Percentiles rank a stretch among this genome's conserved stretches.
Evolutionary conservation across 2,113 vertebrate species (phyloP).

Genomic region (Platanista minor): DNA sequence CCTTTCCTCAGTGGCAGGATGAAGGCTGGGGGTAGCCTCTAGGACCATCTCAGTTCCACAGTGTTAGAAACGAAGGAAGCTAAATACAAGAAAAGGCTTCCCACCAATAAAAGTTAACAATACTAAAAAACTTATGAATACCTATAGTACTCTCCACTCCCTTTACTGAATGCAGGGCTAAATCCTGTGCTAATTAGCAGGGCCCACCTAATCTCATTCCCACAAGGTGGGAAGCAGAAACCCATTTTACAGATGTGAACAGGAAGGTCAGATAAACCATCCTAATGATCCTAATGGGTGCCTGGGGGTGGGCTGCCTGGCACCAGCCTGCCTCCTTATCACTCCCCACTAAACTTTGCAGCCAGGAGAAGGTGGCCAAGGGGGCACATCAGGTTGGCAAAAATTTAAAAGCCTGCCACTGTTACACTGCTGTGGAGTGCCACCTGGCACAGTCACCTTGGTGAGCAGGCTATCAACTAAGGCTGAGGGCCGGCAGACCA

Average conservation of each 20-base stretch:
- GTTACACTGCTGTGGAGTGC: not conserved
- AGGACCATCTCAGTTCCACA: not conserved
- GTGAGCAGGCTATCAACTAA: not conserved
- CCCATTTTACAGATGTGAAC: not conserved
- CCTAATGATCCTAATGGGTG: too few relatives aligned
- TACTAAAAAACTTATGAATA: not conserved
- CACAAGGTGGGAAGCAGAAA: not conserved
- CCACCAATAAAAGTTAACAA: not conserved
- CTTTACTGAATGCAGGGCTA: not conserved
- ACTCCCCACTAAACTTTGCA: not conserved
- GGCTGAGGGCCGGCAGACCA: not conserved
- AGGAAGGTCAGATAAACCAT: not conserved
- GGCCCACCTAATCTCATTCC: not conserved
- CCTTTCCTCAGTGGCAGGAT: not conserved
- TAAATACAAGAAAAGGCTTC: not conserved
- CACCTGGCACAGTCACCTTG: not conserved
- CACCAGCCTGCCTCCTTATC: not conserved
- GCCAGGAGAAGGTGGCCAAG: not conserved
- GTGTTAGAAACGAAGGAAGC: not conserved
- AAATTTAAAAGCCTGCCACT: not conserved
- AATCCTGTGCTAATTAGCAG: not conserved
- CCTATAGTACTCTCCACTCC: not conserved
- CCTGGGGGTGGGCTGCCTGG: not conserved
- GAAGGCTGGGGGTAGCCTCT: not conserved
- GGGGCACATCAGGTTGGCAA: not conserved